These are phyloP conservation scores for Parapristionchus giblindavisi DNA, from an alignment of 2,888 invertebrate species.

Conservation along the genomic window DNA sequence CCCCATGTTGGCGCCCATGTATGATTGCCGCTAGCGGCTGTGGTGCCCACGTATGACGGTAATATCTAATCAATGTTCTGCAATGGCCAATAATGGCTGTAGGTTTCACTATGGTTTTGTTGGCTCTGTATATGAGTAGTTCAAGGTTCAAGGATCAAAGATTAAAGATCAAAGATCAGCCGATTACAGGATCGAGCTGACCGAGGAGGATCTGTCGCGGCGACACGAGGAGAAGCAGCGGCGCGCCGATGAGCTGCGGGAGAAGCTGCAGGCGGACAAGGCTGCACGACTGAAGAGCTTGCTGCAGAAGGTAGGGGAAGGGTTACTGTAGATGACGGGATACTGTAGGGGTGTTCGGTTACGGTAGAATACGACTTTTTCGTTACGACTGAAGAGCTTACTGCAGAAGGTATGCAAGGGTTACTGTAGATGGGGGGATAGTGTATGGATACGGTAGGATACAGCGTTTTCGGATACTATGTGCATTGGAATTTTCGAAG, in stretches of 20 bases:
- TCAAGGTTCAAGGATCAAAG: no score
- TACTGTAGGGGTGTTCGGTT: background rate
- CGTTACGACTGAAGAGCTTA: constrained; percentile 84
- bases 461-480: background rate
- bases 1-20: no score
- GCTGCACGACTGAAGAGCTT: constrained; percentile 85
- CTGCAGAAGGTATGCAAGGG: constrained; percentile 77
- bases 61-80: no score
- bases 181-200: constrained; percentile 42
- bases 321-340: no score
- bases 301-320: constrained; percentile 76
- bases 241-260: constrained; percentile 86
- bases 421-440: background rate
- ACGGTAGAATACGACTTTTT: background rate
- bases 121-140: no score
- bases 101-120: no score
- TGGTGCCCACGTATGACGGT: no score
- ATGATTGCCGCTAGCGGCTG: no score
- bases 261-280: constrained; percentile 83
- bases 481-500: no score
- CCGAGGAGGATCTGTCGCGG: constrained; percentile 51
- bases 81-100: no score
- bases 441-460: background rate
- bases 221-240: constrained; percentile 89
- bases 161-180: no score